A percentile compares a stretch with the other conserved stretches of the same genome.
These are phyloP conservation scores for Pandemis cinnamomeana DNA, from an alignment of 2,888 invertebrate genomes.

Conservation along the genomic window DNA sequence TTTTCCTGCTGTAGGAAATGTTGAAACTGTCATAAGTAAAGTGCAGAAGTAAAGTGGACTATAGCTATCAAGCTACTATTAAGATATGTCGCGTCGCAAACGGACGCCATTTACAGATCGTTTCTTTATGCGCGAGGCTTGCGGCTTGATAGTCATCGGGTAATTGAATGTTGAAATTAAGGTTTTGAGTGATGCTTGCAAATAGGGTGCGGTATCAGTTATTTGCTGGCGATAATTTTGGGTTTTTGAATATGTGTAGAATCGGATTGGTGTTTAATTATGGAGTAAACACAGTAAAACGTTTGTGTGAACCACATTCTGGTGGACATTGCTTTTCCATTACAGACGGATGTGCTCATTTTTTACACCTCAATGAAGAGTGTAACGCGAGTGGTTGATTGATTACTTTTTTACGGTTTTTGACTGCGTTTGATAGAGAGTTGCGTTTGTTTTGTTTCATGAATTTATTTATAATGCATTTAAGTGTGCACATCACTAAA, in stretches of 20 bases:
- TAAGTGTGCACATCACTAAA: constrained; percentile 9
- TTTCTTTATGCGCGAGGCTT: not conserved
- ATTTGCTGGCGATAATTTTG: not conserved
- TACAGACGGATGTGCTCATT: not conserved
- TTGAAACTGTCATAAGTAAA: too few relatives aligned
- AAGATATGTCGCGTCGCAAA: too few relatives aligned
- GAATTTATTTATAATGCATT: constrained; percentile 30
- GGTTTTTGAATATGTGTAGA: not conserved
- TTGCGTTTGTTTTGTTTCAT: constrained; percentile 1
- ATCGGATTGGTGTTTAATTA: not conserved
- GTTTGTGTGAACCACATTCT: not conserved
- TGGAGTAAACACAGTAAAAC: not conserved
- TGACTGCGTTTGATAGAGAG: not conserved
- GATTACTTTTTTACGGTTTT: not conserved
- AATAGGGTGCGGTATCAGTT: not conserved
- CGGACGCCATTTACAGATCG: not conserved
- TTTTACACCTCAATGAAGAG: not conserved
- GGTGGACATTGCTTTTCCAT: not conserved
- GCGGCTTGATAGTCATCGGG: not conserved
- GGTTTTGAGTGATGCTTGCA: not conserved
- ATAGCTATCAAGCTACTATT: too few relatives aligned
- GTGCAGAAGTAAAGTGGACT: too few relatives aligned
- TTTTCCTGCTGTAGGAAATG: too few relatives aligned
- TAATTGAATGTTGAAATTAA: not conserved
- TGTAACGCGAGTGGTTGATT: not conserved